Percentiles rank a stretch among this genome's conserved stretches.
Conservation (phyloP, 30 jellyfish, hydroid and myxozoan genomes). For the Euphysa ruthae region DNA sequence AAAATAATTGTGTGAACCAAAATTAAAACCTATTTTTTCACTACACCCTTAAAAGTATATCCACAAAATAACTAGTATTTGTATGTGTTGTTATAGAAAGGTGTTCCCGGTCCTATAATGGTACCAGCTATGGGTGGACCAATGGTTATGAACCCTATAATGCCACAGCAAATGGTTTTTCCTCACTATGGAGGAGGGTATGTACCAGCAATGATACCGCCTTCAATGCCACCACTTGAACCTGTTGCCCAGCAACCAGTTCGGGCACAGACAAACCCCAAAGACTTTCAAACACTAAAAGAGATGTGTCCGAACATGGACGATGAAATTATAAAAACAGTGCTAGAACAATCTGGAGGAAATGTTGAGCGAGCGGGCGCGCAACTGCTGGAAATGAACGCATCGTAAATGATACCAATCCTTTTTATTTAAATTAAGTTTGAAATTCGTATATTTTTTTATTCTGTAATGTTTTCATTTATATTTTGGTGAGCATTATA, state of each 20-base stretch:
- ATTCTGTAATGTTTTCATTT: too few species aligned
- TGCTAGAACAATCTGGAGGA: slow-evolving; percentile 56
- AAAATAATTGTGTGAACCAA: too few species aligned
- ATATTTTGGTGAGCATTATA: too few species aligned
- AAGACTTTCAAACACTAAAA: slow-evolving; percentile 55
- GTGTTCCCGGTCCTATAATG: slow-evolving; percentile 9
- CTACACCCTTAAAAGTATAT: too few species aligned
- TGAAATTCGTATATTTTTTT: too few species aligned
- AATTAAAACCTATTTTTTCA: too few species aligned
- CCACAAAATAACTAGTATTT: too few species aligned
- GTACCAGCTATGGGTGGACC: slow-evolving; percentile 23
- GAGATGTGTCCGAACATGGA: slow-evolving; percentile 93
- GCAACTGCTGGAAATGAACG: slow-evolving; percentile 64
- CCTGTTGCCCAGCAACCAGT: slow-evolving; percentile 25
- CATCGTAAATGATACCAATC: too few species aligned
- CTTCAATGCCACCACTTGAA: background rate
- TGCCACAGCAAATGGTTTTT: slow-evolving; percentile 1
- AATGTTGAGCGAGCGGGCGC: slow-evolving; percentile 71
- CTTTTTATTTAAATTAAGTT: too few species aligned
- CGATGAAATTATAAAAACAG: slow-evolving; percentile 71
- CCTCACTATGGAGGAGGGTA: slow-evolving; percentile 30
- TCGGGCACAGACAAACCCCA: slow-evolving; percentile 9
- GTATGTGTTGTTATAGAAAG: slow-evolving; percentile 11
- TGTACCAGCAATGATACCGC: slow-evolving; percentile 29
- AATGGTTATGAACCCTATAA: slow-evolving; percentile 1